Evolutionary conservation across 2,797 vertebrate species (phyloP), one percentile per base, ranked within the genome.

Genomic region (Enteromius argenteus): DNA sequence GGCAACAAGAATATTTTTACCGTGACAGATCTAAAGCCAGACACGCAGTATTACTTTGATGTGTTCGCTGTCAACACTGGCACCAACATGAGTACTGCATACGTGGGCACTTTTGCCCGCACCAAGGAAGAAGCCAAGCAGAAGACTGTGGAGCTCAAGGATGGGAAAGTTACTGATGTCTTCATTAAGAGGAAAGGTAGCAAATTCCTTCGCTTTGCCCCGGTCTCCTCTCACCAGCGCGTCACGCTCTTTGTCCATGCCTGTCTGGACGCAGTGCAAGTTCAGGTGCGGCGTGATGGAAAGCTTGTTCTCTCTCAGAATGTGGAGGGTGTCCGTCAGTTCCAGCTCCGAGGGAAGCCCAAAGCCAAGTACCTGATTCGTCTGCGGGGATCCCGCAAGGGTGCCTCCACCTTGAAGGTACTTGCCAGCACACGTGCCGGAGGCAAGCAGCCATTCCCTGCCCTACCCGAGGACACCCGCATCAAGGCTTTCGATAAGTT

Each of bases 401-500:
- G 97, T 0, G 97, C 98, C 8, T 98, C 98, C 10, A 86, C 97
- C 85, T 79, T 99, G 90, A 99, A 98, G 91, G 91, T 99, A 2
- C 92, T 99, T 4, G 97, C 97, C 5, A 97, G 96, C 80, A 98
- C 97, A 0, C 94, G 95, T 85, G 95, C 96, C 21, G 94, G 92
- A 91, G 95, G 95, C 91, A 99, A 99, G 90, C 97, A 97, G 80
- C 95, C 95, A 0, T 99, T 99, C 92, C 98, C 98, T 0, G 96
- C 98, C 11, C 96, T 99, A 17, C 98, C 98, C 0, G 97, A 99
- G 91, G 98, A 99, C 30, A 99, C 96, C 0, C 94, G 98, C 73
- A 97, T 99, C 92, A 99, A 99, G 93, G 96, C 96, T 86, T 99
- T 99, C 0, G 98, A 99, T 94, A 98, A 97, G 89, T 96, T 99